Percentiles rank a stretch among this genome's conserved stretches.
These are phyloP conservation scores for Aegotheles bennettii DNA, from an alignment of 2,113 vertebrate species.

Conservation along the genomic window DNA sequence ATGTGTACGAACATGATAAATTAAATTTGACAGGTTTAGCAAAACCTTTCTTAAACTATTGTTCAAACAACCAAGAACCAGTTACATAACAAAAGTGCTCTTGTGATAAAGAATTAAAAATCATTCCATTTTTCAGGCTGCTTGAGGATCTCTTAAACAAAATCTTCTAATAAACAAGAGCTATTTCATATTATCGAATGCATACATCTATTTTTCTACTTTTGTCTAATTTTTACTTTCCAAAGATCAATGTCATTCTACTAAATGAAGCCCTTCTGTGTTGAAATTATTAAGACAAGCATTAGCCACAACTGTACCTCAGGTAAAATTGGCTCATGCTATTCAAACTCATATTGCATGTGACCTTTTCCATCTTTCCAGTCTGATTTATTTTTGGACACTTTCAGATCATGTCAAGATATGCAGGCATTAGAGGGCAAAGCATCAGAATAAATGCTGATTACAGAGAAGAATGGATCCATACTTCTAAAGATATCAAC, in stretches of 20 bases:
- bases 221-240: background rate
- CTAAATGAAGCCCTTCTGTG: background rate
- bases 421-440: background rate
- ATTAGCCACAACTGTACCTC: background rate
- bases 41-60: background rate
- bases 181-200: background rate
- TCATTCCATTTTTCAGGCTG: background rate
- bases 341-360: background rate
- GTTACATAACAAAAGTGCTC: background rate
- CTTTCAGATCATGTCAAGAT: slow-evolving; percentile 21
- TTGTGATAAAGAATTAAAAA: background rate
- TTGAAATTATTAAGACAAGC: background rate
- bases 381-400: slow-evolving; percentile 2
- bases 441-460: slow-evolving; percentile 33
- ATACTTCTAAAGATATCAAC: background rate
- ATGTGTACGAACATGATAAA: background rate
- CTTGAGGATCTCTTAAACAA: background rate
- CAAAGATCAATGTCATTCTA: background rate
- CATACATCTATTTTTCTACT: background rate
- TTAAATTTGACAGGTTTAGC: background rate
- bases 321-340: background rate
- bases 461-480: background rate
- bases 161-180: background rate
- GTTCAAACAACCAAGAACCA: background rate
- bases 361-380: slow-evolving; percentile 17